These are phyloP conservation scores for Spheniscus mendiculus DNA, from an alignment of 2,113 vertebrate genomes.

Conservation along the genomic window DNA sequence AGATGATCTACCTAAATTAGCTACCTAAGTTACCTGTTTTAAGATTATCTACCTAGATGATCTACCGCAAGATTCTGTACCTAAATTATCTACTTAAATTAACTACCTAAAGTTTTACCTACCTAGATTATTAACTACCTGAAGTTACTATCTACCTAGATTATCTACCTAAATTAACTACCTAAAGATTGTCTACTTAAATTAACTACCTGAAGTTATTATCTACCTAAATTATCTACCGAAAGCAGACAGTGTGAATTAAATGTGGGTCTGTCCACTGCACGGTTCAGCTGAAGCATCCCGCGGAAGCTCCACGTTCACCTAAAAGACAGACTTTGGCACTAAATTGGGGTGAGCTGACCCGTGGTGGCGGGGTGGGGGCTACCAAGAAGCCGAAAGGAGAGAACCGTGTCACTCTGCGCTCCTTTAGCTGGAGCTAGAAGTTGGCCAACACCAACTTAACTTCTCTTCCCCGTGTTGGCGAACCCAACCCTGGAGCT, in stretches of 20 bases:
- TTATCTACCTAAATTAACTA: neutral
- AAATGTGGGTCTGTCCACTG: neutral
- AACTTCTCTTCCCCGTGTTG: neutral
- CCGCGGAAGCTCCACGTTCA: rapidly evolving
- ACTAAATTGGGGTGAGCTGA: neutral
- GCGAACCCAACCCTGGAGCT: neutral
- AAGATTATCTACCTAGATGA: too few relatives aligned
- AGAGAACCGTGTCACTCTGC: rapidly evolving
- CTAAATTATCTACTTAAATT: too few relatives aligned
- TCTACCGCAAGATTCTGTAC: too few relatives aligned
- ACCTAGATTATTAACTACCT: neutral
- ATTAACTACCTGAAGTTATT: neutral
- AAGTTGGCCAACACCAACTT: neutral
- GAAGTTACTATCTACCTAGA: neutral
- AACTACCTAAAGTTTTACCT: neutral
- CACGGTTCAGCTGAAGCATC: rapidly evolving
- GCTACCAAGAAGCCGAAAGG: neutral
- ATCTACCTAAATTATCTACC: neutral
- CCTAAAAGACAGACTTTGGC: neutral
- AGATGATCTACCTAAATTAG: neutral
- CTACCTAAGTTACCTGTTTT: too few relatives aligned
- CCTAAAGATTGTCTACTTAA: neutral
- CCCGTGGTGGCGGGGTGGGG: rapidly evolving
- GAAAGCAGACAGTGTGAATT: rapidly evolving
- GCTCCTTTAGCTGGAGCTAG: neutral